phyloP scores from a whole-genome alignment of 2,113 vertebrate genomes.

The Taxidea taxus region DNA sequence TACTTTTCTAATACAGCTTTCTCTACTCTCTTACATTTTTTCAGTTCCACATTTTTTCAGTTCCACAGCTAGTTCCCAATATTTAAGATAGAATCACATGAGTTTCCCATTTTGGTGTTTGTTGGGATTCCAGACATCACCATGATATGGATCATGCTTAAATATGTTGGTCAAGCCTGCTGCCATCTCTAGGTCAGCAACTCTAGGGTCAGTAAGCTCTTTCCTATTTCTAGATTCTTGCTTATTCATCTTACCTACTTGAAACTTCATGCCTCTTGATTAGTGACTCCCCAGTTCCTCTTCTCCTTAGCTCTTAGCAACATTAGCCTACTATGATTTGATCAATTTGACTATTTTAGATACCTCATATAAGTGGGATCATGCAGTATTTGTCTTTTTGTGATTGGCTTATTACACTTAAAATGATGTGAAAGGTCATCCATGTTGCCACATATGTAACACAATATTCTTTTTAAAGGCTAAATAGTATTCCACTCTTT shows the following conservation, averaged over 20 bases:
- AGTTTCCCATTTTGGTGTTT: conserved; percentile 90
- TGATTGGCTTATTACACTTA: background rate
- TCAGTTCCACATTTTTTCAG: conserved; percentile 91
- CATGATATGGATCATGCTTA: conserved; percentile 90
- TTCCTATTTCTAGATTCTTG: conserved; percentile 89
- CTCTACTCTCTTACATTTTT: conserved; percentile 84
- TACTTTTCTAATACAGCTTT: conserved; percentile 80
- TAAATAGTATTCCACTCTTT: background rate
- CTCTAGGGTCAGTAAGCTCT: conserved; percentile 86
- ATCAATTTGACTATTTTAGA: background rate
- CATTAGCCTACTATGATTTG: background rate
- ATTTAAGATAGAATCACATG: conserved; percentile 94
- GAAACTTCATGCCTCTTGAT: background rate
- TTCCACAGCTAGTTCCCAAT: conserved; percentile 90
- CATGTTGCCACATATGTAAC: background rate
- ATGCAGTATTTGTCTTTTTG: background rate
- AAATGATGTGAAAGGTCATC: background rate
- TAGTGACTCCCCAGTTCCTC: background rate
- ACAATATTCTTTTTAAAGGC: background rate
- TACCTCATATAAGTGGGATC: background rate
- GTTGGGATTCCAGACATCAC: conserved; percentile 87
- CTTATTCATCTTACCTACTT: background rate
- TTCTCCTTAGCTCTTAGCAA: background rate
- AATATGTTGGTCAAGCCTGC: conserved; percentile 92
- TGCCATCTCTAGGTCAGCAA: conserved; percentile 82